These are phyloP conservation scores for Caenorhabditis macrosperma DNA, from an alignment of 2,888 invertebrate genomes.

Conservation along the genomic window DNA sequence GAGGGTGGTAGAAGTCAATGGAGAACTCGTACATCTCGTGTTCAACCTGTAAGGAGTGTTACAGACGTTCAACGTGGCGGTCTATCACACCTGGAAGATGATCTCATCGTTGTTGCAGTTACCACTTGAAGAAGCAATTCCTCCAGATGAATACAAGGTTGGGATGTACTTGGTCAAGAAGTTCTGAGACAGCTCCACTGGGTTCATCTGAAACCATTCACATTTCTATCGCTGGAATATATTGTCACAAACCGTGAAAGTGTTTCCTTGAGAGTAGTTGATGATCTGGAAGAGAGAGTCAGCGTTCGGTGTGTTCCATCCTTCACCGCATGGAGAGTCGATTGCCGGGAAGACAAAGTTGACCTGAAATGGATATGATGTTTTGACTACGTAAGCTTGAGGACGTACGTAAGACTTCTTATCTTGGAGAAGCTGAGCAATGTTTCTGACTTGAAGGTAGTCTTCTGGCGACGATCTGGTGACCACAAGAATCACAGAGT, in stretches of 20 bases:
- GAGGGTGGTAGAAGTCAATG: constrained; percentile 67
- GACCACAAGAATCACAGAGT: constrained; percentile 71
- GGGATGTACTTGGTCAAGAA: constrained; percentile 68
- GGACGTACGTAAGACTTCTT: constrained; percentile 48
- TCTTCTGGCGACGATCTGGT: constrained; percentile 75
- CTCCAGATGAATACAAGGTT: constrained; percentile 65
- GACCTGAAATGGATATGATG: constrained; percentile 43
- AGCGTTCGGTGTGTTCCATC: constrained; percentile 67
- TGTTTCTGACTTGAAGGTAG: constrained; percentile 49
- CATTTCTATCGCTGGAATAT: too few species aligned
- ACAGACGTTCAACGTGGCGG: too few species aligned
- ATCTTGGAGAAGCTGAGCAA: constrained; percentile 48
- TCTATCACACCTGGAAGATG: constrained; percentile 68
- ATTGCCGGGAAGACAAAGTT: constrained; percentile 68
- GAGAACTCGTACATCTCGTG: constrained; percentile 71
- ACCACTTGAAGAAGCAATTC: constrained; percentile 52
- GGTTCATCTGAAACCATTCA: constrained; percentile 54
- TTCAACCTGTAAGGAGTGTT: too few species aligned
- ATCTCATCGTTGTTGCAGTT: constrained; percentile 62
- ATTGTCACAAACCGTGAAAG: constrained; percentile 63
- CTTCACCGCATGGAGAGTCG: constrained; percentile 71
- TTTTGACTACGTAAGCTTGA: neutral
- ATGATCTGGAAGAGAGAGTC: constrained; percentile 60
- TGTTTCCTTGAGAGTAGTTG: constrained; percentile 69
- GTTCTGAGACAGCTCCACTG: constrained; percentile 61